These are phyloP conservation scores for Entomobrya proxima DNA, from an alignment of 2,888 invertebrate species.

Conservation along the genomic window DNA sequence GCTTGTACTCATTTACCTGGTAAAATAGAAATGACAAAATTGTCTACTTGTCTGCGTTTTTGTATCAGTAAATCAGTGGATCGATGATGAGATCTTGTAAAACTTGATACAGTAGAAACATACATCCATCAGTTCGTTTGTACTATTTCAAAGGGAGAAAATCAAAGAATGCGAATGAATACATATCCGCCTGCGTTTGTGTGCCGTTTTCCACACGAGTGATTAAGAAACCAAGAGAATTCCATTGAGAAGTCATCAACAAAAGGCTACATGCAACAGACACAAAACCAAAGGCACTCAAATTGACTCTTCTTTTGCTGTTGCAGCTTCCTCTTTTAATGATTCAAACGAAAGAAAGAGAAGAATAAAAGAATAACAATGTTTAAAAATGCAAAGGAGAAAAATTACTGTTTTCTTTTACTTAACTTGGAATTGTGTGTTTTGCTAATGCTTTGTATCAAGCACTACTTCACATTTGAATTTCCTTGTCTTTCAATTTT, in stretches of 20 bases:
- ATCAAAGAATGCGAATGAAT: background rate
- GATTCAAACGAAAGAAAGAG: conserved; percentile 17
- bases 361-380: background rate
- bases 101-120: background rate
- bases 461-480: conserved; percentile 1
- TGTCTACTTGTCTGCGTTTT: background rate
- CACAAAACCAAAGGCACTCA: conserved; percentile 22
- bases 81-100: background rate
- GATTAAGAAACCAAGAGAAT: conserved; percentile 54
- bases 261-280: no score
- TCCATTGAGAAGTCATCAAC: conserved; percentile 40
- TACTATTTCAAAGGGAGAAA: background rate
- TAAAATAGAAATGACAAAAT: background rate
- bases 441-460: no score
- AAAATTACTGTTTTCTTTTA: conserved; percentile 43
- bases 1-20: no score
- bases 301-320: background rate
- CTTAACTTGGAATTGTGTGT: conserved; percentile 9
- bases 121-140: background rate
- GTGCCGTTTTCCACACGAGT: conserved; percentile 47
- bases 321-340: background rate
- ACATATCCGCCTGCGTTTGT: background rate
- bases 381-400: background rate
- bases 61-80: background rate
- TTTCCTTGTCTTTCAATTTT: background rate